These are phyloP conservation scores for Serripes groenlandicus DNA, from an alignment of 2,888 invertebrate genomes.

Conservation along the genomic window DNA sequence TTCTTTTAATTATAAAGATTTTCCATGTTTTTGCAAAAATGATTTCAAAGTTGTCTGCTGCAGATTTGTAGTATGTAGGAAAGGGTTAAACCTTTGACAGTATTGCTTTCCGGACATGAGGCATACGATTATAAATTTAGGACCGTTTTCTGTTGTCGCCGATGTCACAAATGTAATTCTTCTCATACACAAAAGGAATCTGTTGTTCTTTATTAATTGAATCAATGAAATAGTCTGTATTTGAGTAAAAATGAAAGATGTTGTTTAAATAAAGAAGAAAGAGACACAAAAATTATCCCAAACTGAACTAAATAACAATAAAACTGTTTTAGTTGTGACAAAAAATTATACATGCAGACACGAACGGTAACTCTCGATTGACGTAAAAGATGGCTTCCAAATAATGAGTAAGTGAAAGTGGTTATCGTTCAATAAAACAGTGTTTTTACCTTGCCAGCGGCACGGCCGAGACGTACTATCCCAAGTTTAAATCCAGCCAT, in stretches of 20 bases:
- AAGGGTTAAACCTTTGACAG: no score
- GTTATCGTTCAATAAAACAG: conserved; percentile 4
- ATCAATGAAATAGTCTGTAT: not conserved
- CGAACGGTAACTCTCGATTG: conserved; percentile 4
- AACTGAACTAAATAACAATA: no score
- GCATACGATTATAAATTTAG: no score
- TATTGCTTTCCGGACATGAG: no score
- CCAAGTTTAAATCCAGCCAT: conserved; percentile 85
- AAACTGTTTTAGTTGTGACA: not conserved
- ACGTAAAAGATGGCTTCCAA: conserved; percentile 60
- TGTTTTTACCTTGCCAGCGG: conserved; percentile 87
- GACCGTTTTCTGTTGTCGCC: no score
- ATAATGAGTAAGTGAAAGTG: conserved; percentile 11
- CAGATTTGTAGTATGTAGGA: no score
- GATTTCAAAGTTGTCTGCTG: no score
- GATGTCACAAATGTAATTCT: no score
- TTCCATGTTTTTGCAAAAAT: no score
- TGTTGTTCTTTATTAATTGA: not conserved
- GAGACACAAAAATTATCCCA: no score
- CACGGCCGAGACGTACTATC: conserved; percentile 87
- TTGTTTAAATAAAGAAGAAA: not conserved
- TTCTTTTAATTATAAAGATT: no score
- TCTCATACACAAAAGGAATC: not conserved
- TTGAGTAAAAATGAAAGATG: not conserved
- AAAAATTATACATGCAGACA: not conserved